Evolutionary conservation across 2,113 vertebrate genomes (phyloP).

Genomic region (Plecturocebus donacophilus): DNA sequence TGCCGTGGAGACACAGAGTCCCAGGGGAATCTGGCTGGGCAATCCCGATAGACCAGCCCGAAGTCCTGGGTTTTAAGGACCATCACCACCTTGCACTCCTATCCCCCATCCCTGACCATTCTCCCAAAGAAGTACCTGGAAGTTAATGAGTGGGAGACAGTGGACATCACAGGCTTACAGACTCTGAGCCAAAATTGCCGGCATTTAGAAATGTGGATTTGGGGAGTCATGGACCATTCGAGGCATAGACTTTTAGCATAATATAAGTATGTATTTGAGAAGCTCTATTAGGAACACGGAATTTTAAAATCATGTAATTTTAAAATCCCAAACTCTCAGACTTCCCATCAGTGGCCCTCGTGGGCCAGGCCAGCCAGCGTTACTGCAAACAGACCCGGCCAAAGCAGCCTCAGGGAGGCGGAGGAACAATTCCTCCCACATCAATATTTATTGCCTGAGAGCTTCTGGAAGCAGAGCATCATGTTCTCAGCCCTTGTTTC

Average conservation of each 20-base stretch:
- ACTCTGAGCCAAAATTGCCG: not conserved
- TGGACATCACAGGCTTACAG: not conserved
- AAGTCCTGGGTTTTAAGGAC: not conserved
- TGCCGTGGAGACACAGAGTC: not conserved
- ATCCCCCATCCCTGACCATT: not conserved
- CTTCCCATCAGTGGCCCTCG: not conserved
- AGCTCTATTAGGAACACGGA: not conserved
- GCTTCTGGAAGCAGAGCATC: conserved; percentile 64
- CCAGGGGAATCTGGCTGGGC: too few species aligned
- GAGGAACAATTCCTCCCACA: conserved; percentile 53
- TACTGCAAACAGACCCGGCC: not conserved
- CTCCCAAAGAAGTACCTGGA: not conserved
- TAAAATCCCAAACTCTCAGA: not conserved
- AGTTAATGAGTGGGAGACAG: not conserved
- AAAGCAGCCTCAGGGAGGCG: not conserved
- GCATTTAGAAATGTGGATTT: not conserved
- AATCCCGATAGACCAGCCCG: not conserved
- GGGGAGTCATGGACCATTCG: not conserved
- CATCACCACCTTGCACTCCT: not conserved
- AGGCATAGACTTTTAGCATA: not conserved
- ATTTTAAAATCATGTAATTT: not conserved
- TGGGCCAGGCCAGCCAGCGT: not conserved
- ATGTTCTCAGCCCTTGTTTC: conserved; percentile 67
- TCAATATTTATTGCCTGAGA: conserved; percentile 73
- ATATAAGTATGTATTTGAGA: not conserved